Percentiles rank a stretch among this genome's conserved stretches.
phyloP scores from a whole-genome alignment of 2,888 invertebrate species.

The Incurvaria masculella region DNA sequence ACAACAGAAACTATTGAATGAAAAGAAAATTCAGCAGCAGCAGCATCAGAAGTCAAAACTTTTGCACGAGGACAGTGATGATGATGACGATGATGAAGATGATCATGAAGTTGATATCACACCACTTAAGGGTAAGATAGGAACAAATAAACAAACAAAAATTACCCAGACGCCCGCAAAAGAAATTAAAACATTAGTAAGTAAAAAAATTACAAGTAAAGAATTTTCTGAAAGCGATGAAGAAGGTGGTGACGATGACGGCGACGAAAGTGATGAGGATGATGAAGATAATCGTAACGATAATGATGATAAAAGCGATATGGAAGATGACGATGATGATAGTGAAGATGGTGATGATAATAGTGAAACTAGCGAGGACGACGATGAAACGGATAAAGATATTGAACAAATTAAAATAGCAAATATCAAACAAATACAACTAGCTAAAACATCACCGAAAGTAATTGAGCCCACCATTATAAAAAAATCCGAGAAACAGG shows the following conservation, averaged over 20 bases:
- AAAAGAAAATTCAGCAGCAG: conserved; percentile 17
- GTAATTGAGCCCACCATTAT: too few relatives aligned
- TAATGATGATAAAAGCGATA: conserved; percentile 21
- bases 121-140: background rate
- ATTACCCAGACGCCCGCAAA: background rate
- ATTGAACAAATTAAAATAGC: conserved; percentile 14
- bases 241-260: conserved; percentile 19
- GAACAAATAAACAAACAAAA: background rate
- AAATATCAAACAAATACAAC: conserved; percentile 4
- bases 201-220: background rate
- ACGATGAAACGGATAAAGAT: conserved; percentile 16
- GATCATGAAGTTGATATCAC: conserved; percentile 12
- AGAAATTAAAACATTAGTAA: background rate
- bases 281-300: conserved; percentile 20
- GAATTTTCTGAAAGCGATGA: conserved; percentile 5
- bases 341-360: conserved; percentile 10
- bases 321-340: conserved; percentile 18
- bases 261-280: conserved; percentile 18
- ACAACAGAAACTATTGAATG: conserved; percentile 27
- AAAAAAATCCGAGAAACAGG: too few relatives aligned
- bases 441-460: too few relatives aligned
- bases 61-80: conserved; percentile 11
- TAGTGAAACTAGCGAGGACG: conserved; percentile 11
- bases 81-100: conserved; percentile 17
- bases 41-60: conserved; percentile 1